Conservation (phyloP, 2,888 invertebrate species). For the Apoda limacodes region DNA sequence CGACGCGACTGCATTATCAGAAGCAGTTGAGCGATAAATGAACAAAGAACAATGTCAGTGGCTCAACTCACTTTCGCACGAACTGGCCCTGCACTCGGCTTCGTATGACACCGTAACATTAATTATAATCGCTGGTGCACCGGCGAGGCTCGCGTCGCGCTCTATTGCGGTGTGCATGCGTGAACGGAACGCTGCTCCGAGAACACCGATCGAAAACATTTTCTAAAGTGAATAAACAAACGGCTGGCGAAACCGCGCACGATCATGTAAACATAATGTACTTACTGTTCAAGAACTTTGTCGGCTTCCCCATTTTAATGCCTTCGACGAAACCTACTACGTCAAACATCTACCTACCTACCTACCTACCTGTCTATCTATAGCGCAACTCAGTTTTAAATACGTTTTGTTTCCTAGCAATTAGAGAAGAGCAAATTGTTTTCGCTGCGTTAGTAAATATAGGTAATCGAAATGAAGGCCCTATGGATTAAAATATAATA, state of each 20-base stretch:
- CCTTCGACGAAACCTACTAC: neutral
- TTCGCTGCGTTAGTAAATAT: too few relatives aligned
- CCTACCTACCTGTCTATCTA: neutral
- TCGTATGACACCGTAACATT: conserved; percentile 56
- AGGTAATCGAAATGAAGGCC: too few relatives aligned
- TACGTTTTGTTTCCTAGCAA: too few relatives aligned
- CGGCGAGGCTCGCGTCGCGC: conserved; percentile 33
- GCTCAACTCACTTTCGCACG: conserved; percentile 60
- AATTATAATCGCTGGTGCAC: conserved; percentile 41
- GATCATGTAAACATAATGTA: too few relatives aligned
- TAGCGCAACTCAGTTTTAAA: neutral
- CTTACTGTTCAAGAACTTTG: too few relatives aligned
- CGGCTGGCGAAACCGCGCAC: conserved; percentile 45
- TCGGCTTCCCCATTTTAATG: too few relatives aligned
- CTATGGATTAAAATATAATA: too few relatives aligned
- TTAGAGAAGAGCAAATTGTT: too few relatives aligned
- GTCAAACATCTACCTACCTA: neutral
- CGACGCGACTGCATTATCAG: conserved; percentile 46
- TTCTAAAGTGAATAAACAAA: conserved; percentile 46
- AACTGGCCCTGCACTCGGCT: conserved; percentile 40
- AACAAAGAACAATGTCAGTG: conserved; percentile 66
- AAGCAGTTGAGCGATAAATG: conserved; percentile 63
- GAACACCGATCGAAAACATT: conserved; percentile 38
- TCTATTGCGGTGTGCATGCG: conserved; percentile 26
- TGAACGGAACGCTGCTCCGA: conserved; percentile 43